A percentile compares a stretch with the other conserved stretches of the same genome.
phyloP scores from a whole-genome alignment of 2,888 invertebrate species.

The Ariolimax columbianus region DNA sequence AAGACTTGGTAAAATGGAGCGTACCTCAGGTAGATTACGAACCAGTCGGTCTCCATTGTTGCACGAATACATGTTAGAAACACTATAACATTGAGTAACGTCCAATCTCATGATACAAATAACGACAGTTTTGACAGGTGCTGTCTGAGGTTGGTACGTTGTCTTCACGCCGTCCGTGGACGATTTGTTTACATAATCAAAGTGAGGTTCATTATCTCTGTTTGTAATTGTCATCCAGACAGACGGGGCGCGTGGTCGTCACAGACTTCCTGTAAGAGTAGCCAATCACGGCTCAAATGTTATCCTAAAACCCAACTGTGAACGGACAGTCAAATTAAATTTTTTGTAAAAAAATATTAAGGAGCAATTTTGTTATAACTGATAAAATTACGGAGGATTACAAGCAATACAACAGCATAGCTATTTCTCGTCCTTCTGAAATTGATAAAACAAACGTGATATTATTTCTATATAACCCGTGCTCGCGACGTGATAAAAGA shows the following conservation, averaged over 20 bases:
- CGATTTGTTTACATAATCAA: constrained; percentile 3
- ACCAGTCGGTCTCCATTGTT: too few relatives aligned
- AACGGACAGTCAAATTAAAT: neutral
- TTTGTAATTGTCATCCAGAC: neutral
- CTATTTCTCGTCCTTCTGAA: neutral
- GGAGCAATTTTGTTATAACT: neutral
- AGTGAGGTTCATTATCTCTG: constrained; percentile 7
- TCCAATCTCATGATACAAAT: too few relatives aligned
- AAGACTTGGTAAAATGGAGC: too few relatives aligned
- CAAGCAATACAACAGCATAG: neutral
- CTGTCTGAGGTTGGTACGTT: neutral
- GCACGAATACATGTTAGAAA: too few relatives aligned
- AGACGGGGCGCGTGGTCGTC: neutral
- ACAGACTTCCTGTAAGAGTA: neutral
- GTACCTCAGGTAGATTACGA: too few relatives aligned
- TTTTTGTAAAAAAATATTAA: neutral
- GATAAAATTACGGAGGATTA: neutral
- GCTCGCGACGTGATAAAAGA: neutral
- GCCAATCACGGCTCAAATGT: neutral
- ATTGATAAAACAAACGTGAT: neutral
- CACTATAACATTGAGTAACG: too few relatives aligned
- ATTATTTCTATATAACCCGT: neutral
- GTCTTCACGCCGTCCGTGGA: neutral
- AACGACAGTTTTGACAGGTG: neutral
- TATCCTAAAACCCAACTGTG: neutral